Evolutionary conservation across 2,888 invertebrate species (phyloP), one percentile per base, ranked within the genome.

Genomic region (Alsophila aescularia): DNA sequence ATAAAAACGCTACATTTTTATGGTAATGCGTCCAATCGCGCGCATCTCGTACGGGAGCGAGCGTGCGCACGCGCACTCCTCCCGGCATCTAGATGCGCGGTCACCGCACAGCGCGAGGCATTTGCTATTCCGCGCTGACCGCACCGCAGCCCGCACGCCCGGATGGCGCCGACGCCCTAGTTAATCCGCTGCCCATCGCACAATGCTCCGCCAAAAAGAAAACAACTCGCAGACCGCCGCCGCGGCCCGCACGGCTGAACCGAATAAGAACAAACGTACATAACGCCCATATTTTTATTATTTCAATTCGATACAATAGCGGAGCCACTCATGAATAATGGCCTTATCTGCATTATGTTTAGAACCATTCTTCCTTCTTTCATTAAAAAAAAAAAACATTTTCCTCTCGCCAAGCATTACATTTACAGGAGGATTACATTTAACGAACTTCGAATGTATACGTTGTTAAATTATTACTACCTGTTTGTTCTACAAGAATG

Each of bases 151-250:
- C n/a, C 69, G 75, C 74, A 77, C 69, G 72, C 72, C 66, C 71
- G 59, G 42, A 58, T 61, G 89, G 88, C 90, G 89, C 90, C 89
- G 83, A 75, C 76, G 76, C 76, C 75, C 79, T 79, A 85, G 89
- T 87, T 88, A 87, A 90, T 86, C 87, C 87, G 68, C 66, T 79
- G 82, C 81, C 82, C 85, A 83, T 85, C 86, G 85, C 81, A 80
- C 81, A 78, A 81, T 75, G 73, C 72, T 66, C 60, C 64, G 66
- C 76, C 72, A 80, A 83, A 84, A 84, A 81, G 66, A 81, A 83
- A 83, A 82, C 73, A 67, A 67, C 63, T 61, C 39, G 54, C 56
- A 50, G 68, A 64, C 67, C 67, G 64, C 66, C 67, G 64, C 58
- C 59, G 39, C 58, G 50, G 54, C 43, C 58, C 53, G 43, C 36